These are phyloP conservation scores for Ochropleura plecta DNA, from an alignment of 2,888 invertebrate genomes.

Conservation along the genomic window DNA sequence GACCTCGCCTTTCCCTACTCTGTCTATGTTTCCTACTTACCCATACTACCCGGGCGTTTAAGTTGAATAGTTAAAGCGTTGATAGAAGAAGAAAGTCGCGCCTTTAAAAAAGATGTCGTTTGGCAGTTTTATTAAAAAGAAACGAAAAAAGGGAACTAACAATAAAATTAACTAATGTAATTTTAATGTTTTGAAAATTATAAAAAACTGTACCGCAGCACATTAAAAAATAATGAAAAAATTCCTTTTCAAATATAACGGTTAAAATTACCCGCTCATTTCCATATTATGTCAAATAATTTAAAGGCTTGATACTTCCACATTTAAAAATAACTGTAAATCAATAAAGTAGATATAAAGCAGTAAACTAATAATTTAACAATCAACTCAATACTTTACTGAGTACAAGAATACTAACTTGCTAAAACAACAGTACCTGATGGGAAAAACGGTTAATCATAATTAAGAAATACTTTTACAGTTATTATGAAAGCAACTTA, in stretches of 20 bases:
- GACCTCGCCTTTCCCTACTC: conserved; percentile 75
- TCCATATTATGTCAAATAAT: background rate
- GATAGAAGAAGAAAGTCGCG: conserved; percentile 25
- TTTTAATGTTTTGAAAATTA: background rate
- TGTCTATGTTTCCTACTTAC: conserved; percentile 85
- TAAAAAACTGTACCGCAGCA: background rate
- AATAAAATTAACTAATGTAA: background rate
- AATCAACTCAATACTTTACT: conserved; percentile 37
- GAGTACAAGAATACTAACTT: conserved; percentile 65
- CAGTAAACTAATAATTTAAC: conserved; percentile 45
- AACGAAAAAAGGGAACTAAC: background rate
- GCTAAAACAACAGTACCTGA: conserved; percentile 64
- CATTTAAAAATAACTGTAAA: conserved; percentile 11
- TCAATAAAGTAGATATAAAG: conserved; percentile 32
- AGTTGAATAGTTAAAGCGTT: conserved; percentile 3
- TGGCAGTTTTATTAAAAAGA: background rate
- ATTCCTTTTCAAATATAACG: conserved; percentile 11
- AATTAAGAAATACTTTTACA: conserved; percentile 26
- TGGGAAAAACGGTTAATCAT: conserved; percentile 36
- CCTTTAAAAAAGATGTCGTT: conserved; percentile 19
- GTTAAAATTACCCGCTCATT: background rate
- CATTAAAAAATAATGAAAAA: background rate
- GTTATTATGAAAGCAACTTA: conserved; percentile 7
- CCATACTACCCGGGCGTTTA: conserved; percentile 72
- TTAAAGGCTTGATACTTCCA: conserved; percentile 23